Percentiles rank a stretch among this genome's conserved stretches.
Evolutionary conservation across 2,888 invertebrate genomes (phyloP).

Genomic region (Lepidochrysops patricia): DNA sequence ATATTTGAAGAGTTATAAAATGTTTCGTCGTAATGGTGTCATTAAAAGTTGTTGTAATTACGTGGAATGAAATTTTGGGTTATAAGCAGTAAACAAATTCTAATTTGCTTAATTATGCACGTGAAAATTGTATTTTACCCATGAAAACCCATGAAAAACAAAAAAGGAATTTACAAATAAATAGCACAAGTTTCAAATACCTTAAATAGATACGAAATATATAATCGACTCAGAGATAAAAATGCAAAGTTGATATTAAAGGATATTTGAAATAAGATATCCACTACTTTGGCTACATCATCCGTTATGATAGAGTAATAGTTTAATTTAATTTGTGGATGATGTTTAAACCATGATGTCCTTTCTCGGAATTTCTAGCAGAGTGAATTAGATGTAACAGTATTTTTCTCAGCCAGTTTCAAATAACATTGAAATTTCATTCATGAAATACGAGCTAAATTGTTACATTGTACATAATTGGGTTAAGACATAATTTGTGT

Average conservation of each 20-base stretch:
- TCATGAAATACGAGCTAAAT: background rate
- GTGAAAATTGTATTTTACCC: background rate
- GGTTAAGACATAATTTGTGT: no score
- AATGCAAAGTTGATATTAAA: background rate
- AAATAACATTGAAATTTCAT: background rate
- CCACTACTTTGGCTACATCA: no score
- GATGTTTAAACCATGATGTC: background rate
- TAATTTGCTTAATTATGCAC: background rate
- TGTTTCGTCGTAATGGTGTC: constrained; percentile 6
- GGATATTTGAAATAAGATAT: no score
- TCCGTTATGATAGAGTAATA: background rate
- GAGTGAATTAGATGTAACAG: background rate
- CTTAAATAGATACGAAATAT: background rate
- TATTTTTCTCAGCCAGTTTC: background rate
- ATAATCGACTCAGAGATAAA: background rate
- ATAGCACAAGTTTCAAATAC: no score
- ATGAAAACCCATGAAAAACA: no score
- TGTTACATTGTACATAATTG: no score
- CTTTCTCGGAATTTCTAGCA: background rate
- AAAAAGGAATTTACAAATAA: background rate
- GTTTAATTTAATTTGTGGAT: background rate
- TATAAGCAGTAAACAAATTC: background rate
- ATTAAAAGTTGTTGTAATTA: constrained; percentile 8
- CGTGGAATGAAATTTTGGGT: constrained; percentile 2
- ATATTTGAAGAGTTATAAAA: constrained; percentile 5